Percentiles rank a stretch among this genome's conserved stretches.
phyloP scores from a whole-genome alignment of 2,888 invertebrate species.

The Melangyna quadrimaculata region DNA sequence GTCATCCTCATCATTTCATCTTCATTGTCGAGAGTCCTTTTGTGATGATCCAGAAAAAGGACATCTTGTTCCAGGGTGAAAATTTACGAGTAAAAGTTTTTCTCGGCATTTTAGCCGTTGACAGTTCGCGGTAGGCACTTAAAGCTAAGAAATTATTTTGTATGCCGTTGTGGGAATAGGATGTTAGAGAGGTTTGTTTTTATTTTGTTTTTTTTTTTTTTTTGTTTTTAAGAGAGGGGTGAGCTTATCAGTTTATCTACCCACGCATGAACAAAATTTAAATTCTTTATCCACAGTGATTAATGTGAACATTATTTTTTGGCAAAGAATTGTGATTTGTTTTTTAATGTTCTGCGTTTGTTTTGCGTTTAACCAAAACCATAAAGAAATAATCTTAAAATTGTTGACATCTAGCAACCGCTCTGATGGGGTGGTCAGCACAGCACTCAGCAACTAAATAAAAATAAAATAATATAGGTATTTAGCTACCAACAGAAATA shows the following conservation, averaged over 20 bases:
- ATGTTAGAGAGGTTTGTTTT: not conserved
- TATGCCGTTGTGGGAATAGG: not conserved
- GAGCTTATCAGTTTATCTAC: slow-evolving; percentile 15
- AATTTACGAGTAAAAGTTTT: slow-evolving; percentile 41
- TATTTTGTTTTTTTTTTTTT: not conserved
- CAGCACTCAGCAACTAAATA: no score
- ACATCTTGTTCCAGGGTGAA: not conserved
- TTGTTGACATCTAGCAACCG: slow-evolving; percentile 53
- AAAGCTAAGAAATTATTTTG: slow-evolving; percentile 28
- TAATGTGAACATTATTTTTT: slow-evolving; percentile 40
- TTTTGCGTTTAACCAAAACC: slow-evolving; percentile 67
- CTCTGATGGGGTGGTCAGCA: slow-evolving; percentile 39
- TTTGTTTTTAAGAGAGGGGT: not conserved
- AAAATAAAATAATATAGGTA: not conserved
- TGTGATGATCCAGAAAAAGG: slow-evolving; percentile 7
- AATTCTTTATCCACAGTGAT: slow-evolving; percentile 35
- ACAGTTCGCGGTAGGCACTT: slow-evolving; percentile 47
- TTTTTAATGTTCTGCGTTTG: slow-evolving; percentile 30
- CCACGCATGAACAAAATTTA: slow-evolving; percentile 10
- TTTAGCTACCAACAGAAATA: not conserved
- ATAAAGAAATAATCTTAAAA: slow-evolving; percentile 47
- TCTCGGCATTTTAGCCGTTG: slow-evolving; percentile 1
- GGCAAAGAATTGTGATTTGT: slow-evolving; percentile 12
- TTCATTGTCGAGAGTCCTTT: slow-evolving; percentile 38
- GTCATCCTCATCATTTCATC: no score